Evolutionary conservation across 2,888 invertebrate species (phyloP).

Genomic region (Opisthograptis luteolata): DNA sequence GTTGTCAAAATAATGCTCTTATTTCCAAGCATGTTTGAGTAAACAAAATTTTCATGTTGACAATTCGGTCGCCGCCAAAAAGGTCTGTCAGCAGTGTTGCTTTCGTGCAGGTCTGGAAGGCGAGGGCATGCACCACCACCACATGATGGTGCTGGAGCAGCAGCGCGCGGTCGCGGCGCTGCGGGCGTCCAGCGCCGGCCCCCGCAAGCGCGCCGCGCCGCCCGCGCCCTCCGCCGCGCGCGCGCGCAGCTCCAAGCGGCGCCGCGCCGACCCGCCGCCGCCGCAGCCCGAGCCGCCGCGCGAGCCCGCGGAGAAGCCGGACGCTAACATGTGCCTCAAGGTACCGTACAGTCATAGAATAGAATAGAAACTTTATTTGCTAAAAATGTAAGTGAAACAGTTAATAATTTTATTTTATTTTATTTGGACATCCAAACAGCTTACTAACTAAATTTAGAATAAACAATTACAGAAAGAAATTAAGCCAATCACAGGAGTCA

Average conservation of each 20-base stretch:
- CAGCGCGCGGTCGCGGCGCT: conserved; percentile 79
- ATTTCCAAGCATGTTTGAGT: no score
- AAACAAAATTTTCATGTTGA: no score
- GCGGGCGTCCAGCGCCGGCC: conserved; percentile 50
- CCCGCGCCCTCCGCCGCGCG: conserved; percentile 60
- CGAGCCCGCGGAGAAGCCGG: conserved; percentile 91
- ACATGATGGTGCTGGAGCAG: conserved; percentile 84
- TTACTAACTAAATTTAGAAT: no score
- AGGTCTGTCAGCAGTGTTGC: no score
- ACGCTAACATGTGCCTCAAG: conserved; percentile 89
- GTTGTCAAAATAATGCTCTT: no score
- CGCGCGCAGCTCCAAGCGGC: conserved; percentile 65
- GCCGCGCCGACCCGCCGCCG: conserved; percentile 64
- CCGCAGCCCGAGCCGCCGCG: conserved; percentile 83
- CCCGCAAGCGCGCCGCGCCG: conserved; percentile 62
- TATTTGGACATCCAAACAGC: no score
- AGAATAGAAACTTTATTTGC: no score
- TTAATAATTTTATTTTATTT: no score
- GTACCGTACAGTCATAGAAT: neutral
- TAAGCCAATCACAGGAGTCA: no score
- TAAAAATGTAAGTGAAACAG: no score
- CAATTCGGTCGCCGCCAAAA: no score
- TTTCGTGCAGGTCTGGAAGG: conserved; percentile 74
- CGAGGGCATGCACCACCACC: conserved; percentile 83
- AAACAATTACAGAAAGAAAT: no score